Evolutionary conservation across 1,140 invertebrate species (phyloP), one percentile per base, ranked within the genome.

Genomic region (Eumaeus atala): DNA sequence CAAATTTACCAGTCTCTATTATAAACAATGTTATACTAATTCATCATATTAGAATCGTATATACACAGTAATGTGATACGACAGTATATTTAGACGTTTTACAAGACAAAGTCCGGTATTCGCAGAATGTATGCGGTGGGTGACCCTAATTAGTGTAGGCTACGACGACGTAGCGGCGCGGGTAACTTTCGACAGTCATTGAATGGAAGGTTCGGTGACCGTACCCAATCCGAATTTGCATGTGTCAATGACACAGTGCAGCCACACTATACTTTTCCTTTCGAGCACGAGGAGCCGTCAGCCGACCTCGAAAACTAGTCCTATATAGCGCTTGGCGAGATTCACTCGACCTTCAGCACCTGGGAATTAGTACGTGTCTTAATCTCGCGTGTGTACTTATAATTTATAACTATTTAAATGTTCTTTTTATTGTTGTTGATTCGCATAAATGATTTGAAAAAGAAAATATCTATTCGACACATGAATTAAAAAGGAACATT

Each of bases 221-320:
- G 40, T 14, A 28, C 77, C 21, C 2, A 28, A 28, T 28, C 21
- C 40, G 12, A 44, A 44, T 44, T 44, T 79, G 74, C 78, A 82
- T 82, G 76, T 82, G 78, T 79, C 78, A 82, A 72, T 77, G 78
- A 79, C 78, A 70, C 71, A 72, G 62, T 68, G 70, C 66, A 67
- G 59, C 52, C n/a, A n/a, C n/a, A n/a, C n/a, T 59, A 71, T 72
- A 82, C 78, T 82, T 82, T 82, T 82, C 74, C 78, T 82, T 82
- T 82, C 78, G 40, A 44, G 40, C 40, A 40, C 38, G 40, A 44
- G 17, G 40, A 44, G 14, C 40, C 37, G 37, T n/a, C 12, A 40
- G 38, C 40, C 14, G 40, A 28, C 21, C 21, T 28, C 21, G 21
- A 28, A 6, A 28, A 28, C 21, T 28, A 28, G 21, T 28, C 21